Evolutionary conservation across 1,140 invertebrate species (phyloP), one percentile per base, ranked within the genome.

Genomic region (honey bee (Apis mellifera)): DNA sequence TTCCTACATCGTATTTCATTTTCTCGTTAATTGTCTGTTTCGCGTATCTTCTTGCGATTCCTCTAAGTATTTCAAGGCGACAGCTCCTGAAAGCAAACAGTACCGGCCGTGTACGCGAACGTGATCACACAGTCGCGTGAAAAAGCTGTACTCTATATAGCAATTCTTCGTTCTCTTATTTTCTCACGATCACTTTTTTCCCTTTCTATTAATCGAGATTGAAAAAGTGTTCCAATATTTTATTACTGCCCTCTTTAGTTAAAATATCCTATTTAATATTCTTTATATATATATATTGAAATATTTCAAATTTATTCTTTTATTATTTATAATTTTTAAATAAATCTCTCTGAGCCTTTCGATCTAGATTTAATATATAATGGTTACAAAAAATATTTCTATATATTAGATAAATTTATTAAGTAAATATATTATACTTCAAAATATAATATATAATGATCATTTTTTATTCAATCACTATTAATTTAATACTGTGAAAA

Each of bases 61-160:
- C 85, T 89, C 90, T 92, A 94, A 94, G 91, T 89, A 93, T 93
- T 94, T 94, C 93, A 94, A 93, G 94, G 94, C 89, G 94, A 94
- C 93, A 94, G 93, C 93, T 94, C 94, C 94, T 94, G 94, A 94
- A 94, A 94, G 86, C 92, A 94, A 93, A 94, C 90, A 91, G 80
- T 78, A 88, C 89, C 90, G 90, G 89, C 89, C 92, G 91, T 92
- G 90, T 92, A 91, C 90, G 91, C 91, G 85, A 85, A 80, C 89
- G 82, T 81, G 81, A 84, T 83, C 72, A 74, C 72, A 74, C 65
- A 86, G 74, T 77, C 70, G 65, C 78, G 66, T 66, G 73, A 77
- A 73, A 65, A 78, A 83, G 50, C n/a, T 12, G 11, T 48, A 42
- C 5, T 42, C 32, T 42, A 42, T 42, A 42, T 9, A 7, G 12